phyloP scores from a whole-genome alignment of 1,140 invertebrate species.

The Hyposmocoma kahamanoa region DNA sequence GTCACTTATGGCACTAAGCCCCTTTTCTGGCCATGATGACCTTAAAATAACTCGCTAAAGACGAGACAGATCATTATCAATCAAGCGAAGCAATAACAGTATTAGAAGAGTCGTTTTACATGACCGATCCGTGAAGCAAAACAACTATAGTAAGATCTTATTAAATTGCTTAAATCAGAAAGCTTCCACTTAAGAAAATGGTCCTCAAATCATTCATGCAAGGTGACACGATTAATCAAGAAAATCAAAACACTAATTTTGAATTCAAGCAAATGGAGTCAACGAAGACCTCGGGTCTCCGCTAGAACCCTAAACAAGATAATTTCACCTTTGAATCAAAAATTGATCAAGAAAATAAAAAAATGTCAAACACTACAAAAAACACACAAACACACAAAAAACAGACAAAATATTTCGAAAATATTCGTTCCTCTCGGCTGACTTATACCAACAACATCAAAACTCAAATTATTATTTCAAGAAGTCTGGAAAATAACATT shows the following conservation, averaged over 20 bases:
- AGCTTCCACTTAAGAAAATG: conserved; percentile 51
- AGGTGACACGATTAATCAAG: neutral
- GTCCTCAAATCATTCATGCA: conserved; percentile 31
- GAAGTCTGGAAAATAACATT: conserved; percentile 32
- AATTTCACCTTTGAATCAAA: conserved; percentile 13
- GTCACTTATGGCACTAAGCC: conserved; percentile 2
- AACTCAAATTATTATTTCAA: conserved; percentile 51
- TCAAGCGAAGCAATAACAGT: conserved; percentile 11
- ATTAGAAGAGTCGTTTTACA: conserved; percentile 31
- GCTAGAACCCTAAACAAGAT: conserved; percentile 24
- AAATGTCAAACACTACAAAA: too few relatives aligned
- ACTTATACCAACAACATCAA: conserved; percentile 39
- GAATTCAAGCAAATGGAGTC: conserved; percentile 14
- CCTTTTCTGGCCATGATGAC: neutral
- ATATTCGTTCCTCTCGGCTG: conserved; percentile 44
- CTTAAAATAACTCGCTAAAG: neutral
- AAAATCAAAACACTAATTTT: neutral
- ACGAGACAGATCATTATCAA: neutral
- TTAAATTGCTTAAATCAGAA: conserved; percentile 21
- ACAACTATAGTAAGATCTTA: conserved; percentile 14
- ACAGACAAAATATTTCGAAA: conserved; percentile 25
- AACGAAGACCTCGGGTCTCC: conserved; percentile 28
- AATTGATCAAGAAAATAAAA: too few relatives aligned
- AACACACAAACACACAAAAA: conserved; percentile 18
- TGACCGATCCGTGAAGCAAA: conserved; percentile 49